These are phyloP conservation scores for Gouania willdenowi DNA, from an alignment of 2,797 vertebrate genomes.

Conservation along the genomic window DNA sequence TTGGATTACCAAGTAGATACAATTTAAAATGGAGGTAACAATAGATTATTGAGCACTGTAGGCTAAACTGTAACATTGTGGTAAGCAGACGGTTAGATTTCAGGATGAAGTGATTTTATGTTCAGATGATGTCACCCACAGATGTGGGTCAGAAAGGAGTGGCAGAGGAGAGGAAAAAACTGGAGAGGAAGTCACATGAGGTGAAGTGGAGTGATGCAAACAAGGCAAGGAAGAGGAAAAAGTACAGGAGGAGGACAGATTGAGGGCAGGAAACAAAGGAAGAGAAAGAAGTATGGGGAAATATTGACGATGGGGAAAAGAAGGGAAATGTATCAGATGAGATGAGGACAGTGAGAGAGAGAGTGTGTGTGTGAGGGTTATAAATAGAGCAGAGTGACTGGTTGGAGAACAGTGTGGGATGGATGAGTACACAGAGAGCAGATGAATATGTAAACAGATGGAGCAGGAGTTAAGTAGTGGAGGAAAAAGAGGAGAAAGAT, in stretches of 20 bases:
- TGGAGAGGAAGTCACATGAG: not conserved
- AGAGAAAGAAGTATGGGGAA: not conserved
- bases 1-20: too few relatives aligned
- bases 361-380: conserved; percentile 10
- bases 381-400: conserved; percentile 30
- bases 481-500: conserved; percentile 6
- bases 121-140: conserved; percentile 25
- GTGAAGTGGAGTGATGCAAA: not conserved
- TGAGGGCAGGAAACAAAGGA: not conserved
- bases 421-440: conserved; percentile 5
- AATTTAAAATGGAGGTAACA: too few relatives aligned
- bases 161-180: not conserved
- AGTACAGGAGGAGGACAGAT: not conserved
- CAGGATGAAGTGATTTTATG: too few relatives aligned
- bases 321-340: not conserved
- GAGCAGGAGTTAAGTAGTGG: not conserved
- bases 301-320: not conserved
- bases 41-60: too few relatives aligned
- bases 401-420: conserved; percentile 5
- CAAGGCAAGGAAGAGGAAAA: not conserved
- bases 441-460: conserved; percentile 12
- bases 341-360: conserved; percentile 14
- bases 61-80: too few relatives aligned
- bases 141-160: conserved; percentile 20
- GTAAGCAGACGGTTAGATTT: too few relatives aligned